These are phyloP conservation scores for Pentalonia nigronervosa DNA, from an alignment of 1,140 invertebrate genomes.

Conservation along the genomic window DNA sequence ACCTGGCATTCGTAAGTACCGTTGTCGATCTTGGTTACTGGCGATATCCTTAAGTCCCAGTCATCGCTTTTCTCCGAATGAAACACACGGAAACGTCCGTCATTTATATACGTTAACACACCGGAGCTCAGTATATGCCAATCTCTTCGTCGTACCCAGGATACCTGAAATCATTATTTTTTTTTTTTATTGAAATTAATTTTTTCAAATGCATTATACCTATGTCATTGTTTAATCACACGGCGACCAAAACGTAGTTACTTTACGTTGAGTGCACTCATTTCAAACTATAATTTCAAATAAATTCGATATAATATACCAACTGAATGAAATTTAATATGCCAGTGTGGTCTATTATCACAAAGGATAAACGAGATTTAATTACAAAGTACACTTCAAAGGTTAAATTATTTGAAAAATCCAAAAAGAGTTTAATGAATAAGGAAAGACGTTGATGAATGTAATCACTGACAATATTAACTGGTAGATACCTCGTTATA, in stretches of 20 bases:
- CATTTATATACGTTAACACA: slow-evolving; percentile 88
- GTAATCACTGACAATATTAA: background rate
- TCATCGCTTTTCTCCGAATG: slow-evolving; percentile 79
- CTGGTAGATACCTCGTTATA: too few relatives aligned
- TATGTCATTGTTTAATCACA: too few relatives aligned
- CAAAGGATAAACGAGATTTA: background rate
- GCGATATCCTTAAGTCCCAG: slow-evolving; percentile 94
- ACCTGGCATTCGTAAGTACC: slow-evolving; percentile 96
- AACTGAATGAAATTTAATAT: too few relatives aligned
- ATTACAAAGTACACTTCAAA: background rate
- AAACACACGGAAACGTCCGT: slow-evolving; percentile 84
- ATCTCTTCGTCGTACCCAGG: slow-evolving; percentile 87
- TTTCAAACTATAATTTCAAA: background rate
- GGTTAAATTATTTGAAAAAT: background rate
- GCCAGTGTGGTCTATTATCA: background rate
- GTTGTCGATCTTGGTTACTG: slow-evolving; percentile 87
- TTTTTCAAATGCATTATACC: background rate
- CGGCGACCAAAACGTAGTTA: background rate
- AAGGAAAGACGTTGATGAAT: background rate
- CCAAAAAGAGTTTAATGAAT: background rate
- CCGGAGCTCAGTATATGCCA: slow-evolving; percentile 93
- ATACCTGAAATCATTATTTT: slow-evolving; percentile 71
- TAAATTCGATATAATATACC: background rate
- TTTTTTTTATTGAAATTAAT: background rate
- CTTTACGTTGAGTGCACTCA: too few relatives aligned